A percentile compares a stretch with the other conserved stretches of the same genome.
Conservation (phyloP, 2,797 vertebrate species). For the Chelon labrosus region DNA sequence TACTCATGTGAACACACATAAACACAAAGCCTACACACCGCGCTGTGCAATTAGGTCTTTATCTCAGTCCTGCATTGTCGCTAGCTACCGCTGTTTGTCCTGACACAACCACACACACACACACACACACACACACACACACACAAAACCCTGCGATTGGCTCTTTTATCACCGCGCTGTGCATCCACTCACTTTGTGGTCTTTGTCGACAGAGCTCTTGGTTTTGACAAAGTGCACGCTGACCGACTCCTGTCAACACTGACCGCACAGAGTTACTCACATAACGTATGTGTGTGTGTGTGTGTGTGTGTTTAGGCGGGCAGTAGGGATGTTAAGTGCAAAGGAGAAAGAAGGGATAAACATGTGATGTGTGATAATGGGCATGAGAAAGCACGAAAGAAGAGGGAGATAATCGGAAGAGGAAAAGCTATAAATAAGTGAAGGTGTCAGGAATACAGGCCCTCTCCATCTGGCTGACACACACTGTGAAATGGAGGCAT, state of each 20-base stretch:
- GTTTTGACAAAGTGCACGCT: slow-evolving; percentile 69
- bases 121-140: slow-evolving; percentile 23
- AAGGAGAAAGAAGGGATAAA: slow-evolving; percentile 33
- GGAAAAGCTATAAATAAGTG: slow-evolving; percentile 67
- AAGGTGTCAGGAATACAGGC: slow-evolving; percentile 44
- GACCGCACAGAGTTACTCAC: slow-evolving; percentile 35
- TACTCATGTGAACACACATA: slow-evolving; percentile 65
- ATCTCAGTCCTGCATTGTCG: slow-evolving; percentile 63
- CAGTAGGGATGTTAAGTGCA: slow-evolving; percentile 15
- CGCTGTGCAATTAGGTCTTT: slow-evolving; percentile 55
- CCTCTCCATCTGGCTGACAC: slow-evolving; percentile 41
- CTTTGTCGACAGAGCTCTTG: slow-evolving; percentile 60
- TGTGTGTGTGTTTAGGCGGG: not conserved
- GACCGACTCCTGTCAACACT: slow-evolving; percentile 65
- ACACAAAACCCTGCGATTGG: slow-evolving; percentile 29
- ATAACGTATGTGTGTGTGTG: slow-evolving; percentile 1
- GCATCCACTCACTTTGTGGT: slow-evolving; percentile 54
- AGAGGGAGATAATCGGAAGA: slow-evolving; percentile 47
- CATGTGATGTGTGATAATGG: slow-evolving; percentile 50
- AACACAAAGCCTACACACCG: slow-evolving; percentile 43
- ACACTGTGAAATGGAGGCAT: slow-evolving; percentile 45
- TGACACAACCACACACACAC: slow-evolving; percentile 22
- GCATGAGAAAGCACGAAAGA: slow-evolving; percentile 38
- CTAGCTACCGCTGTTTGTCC: slow-evolving; percentile 50
- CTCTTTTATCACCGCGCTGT: slow-evolving; percentile 54